Evolutionary conservation across 2,888 invertebrate species (phyloP).

Genomic region (Fragum fragum): DNA sequence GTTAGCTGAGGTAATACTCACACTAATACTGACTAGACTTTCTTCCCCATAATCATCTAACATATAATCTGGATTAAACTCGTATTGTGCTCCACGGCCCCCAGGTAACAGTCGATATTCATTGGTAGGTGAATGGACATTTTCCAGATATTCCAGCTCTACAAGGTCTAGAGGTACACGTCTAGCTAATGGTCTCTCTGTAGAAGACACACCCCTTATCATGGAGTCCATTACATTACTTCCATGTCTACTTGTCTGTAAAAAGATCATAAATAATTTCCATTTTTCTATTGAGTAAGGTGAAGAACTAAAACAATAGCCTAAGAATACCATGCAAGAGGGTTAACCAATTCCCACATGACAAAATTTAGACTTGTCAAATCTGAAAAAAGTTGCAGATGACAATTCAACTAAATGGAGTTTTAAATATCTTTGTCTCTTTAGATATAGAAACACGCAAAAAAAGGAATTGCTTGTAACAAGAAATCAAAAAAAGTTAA

Average conservation of each 20-base stretch:
- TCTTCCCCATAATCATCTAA: constrained; percentile 51
- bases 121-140: constrained; percentile 31
- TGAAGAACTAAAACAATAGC: too few species aligned
- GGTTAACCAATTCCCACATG: too few species aligned
- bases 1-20: too few species aligned
- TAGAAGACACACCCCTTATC: constrained; percentile 29
- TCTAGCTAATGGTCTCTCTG: constrained; percentile 47
- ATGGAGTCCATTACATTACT: constrained; percentile 45
- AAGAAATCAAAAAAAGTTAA: too few species aligned
- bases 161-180: neutral
- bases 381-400: too few species aligned
- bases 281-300: too few species aligned
- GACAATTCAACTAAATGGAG: too few species aligned
- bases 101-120: neutral
- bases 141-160: constrained; percentile 42
- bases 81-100: constrained; percentile 30
- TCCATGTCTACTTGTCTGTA: neutral
- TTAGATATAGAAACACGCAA: too few species aligned
- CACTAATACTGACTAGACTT: constrained; percentile 59
- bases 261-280: neutral
- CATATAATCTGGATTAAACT: constrained; percentile 50
- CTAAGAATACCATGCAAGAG: too few species aligned
- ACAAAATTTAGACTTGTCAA: too few species aligned
- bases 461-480: too few species aligned
- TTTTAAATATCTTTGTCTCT: too few species aligned